These are phyloP conservation scores for Ptiloglossa arizonensis DNA, from an alignment of 1,140 invertebrate species.

Conservation along the genomic window DNA sequence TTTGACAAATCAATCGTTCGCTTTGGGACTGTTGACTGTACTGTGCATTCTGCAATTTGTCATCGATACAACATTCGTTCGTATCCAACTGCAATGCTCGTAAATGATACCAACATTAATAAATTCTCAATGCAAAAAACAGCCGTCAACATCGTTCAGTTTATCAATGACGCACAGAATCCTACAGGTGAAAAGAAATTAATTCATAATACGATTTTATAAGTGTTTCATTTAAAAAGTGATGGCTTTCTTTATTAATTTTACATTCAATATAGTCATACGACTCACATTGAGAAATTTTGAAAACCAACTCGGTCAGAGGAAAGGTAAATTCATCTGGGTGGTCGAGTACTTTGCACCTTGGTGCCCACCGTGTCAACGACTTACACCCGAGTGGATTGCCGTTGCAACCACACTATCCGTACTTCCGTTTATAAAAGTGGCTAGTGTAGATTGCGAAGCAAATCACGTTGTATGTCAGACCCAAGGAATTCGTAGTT, in stretches of 20 bases:
- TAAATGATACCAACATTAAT: constrained; percentile 84
- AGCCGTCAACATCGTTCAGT: constrained; percentile 85
- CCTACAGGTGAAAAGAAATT: constrained; percentile 77
- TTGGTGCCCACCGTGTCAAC: constrained; percentile 88
- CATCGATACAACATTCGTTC: constrained; percentile 85
- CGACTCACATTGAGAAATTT: constrained; percentile 83
- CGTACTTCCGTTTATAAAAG: constrained; percentile 81
- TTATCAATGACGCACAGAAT: constrained; percentile 84
- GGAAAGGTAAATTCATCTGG: constrained; percentile 82
- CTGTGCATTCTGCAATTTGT: constrained; percentile 82
- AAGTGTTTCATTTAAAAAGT: background rate
- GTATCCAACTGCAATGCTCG: constrained; percentile 89
- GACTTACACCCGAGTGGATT: constrained; percentile 85
- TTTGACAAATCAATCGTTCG: constrained; percentile 81
- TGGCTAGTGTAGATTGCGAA: constrained; percentile 89
- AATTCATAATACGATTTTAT: background rate
- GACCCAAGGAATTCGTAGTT: constrained; percentile 84
- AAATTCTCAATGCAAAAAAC: constrained; percentile 85
- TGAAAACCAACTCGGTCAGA: constrained; percentile 81
- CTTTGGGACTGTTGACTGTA: constrained; percentile 88
- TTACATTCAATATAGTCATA: constrained; percentile 81
- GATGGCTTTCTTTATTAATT: background rate
- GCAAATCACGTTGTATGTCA: constrained; percentile 83
- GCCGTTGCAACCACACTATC: constrained; percentile 81
- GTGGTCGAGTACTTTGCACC: constrained; percentile 87